These are phyloP conservation scores for Salticus scenicus DNA, from an alignment of 2,888 invertebrate species.

Conservation along the genomic window DNA sequence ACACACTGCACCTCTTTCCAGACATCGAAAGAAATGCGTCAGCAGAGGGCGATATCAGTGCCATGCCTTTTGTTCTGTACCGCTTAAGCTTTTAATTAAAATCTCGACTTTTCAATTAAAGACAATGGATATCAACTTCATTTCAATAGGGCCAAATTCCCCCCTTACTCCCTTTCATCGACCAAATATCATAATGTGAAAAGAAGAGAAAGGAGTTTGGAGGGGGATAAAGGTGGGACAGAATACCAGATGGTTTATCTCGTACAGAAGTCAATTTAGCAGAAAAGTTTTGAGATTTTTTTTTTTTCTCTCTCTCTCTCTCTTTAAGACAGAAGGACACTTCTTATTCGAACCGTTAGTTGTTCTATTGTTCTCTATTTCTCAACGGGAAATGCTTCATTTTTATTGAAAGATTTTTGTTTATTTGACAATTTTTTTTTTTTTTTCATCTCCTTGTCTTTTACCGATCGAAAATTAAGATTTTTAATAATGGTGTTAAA, in stretches of 20 bases:
- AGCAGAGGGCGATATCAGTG: constrained; percentile 26
- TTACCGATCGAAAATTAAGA: constrained; percentile 7
- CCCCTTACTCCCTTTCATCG: constrained; percentile 25
- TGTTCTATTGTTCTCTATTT: constrained; percentile 14
- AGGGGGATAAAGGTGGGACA: too few species aligned
- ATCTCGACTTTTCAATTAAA: constrained; percentile 51
- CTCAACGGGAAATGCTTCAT: constrained; percentile 15
- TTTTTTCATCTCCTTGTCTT: neutral
- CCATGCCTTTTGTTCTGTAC: constrained; percentile 32
- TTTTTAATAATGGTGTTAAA: constrained; percentile 8
- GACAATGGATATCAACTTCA: constrained; percentile 45
- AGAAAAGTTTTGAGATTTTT: constrained; percentile 52
- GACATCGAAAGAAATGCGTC: constrained; percentile 32
- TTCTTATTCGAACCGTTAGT: constrained; percentile 5
- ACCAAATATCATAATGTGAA: constrained; percentile 37
- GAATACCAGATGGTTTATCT: constrained; percentile 37
- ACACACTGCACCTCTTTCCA: neutral
- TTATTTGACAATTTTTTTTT: neutral
- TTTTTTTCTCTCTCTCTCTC: neutral
- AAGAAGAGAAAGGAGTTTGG: neutral
- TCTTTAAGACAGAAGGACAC: neutral
- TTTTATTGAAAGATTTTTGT: constrained; percentile 2
- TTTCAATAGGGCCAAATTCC: constrained; percentile 25
- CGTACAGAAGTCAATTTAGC: constrained; percentile 53
- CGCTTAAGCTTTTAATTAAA: constrained; percentile 66